phyloP scores from a whole-genome alignment of 2,888 invertebrate species.

The Schrankia costaestrigalis region DNA sequence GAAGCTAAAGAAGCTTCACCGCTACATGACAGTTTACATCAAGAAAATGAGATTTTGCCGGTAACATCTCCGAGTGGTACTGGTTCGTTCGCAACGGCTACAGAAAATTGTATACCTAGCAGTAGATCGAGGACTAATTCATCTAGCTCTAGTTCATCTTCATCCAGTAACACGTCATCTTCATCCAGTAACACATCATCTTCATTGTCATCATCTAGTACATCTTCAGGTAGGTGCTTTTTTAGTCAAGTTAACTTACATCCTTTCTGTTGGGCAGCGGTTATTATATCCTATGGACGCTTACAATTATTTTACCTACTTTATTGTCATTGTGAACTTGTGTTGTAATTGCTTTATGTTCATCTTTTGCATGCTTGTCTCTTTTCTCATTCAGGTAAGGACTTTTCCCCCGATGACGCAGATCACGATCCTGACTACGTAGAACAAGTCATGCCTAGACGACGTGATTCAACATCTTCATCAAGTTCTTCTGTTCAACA shows the following conservation, averaged over 20 bases:
- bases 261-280: no score
- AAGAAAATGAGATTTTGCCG: background rate
- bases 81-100: background rate
- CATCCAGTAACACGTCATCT: no score
- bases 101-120: background rate
- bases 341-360: background rate
- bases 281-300: no score
- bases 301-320: background rate
- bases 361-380: no score
- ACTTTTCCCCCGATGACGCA: background rate
- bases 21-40: background rate
- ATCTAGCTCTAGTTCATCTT: background rate
- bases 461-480: background rate
- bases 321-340: background rate
- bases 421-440: background rate
- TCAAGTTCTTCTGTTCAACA: background rate
- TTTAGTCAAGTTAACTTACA: no score
- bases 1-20: background rate
- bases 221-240: background rate
- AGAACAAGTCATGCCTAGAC: background rate
- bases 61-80: background rate
- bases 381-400: background rate
- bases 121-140: background rate
- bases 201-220: background rate
- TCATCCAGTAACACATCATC: background rate